Percentiles rank a stretch among this genome's conserved stretches.
These are phyloP conservation scores for Microcebus griseorufus DNA, from an alignment of 2,113 vertebrate genomes.

Conservation along the genomic window DNA sequence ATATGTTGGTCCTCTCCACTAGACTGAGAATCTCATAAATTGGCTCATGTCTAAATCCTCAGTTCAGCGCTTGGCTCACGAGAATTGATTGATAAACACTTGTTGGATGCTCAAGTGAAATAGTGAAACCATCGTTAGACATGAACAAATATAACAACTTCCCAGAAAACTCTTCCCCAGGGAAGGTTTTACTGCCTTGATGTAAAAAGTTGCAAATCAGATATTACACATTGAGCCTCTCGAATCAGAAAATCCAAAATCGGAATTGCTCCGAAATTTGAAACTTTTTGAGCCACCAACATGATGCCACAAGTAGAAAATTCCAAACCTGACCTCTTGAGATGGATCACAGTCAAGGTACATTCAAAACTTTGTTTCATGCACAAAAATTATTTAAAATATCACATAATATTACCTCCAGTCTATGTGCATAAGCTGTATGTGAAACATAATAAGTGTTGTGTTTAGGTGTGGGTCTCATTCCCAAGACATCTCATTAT, in stretches of 20 bases:
- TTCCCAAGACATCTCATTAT: too few species aligned
- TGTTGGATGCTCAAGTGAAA: conserved; percentile 4
- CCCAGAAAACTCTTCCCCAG: neutral
- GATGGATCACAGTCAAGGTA: neutral
- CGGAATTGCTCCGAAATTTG: neutral
- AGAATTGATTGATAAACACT: conserved; percentile 52
- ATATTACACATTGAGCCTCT: neutral
- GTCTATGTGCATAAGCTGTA: too few species aligned
- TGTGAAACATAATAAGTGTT: too few species aligned
- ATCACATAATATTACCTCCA: too few species aligned
- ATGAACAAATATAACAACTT: conserved; percentile 33
- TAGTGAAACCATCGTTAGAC: neutral
- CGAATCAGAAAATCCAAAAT: neutral
- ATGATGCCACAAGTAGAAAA: neutral
- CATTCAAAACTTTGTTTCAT: neutral
- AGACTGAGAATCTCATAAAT: neutral
- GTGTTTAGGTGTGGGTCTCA: too few species aligned
- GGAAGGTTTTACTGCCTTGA: neutral
- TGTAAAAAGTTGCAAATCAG: neutral
- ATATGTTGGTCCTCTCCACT: neutral
- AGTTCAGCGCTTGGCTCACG: neutral
- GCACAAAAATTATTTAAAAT: neutral
- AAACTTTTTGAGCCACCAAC: neutral
- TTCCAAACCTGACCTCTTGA: neutral
- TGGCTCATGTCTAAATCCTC: neutral